Evolutionary conservation across 1,140 invertebrate species (phyloP).

Genomic region (Asobara japonica): DNA sequence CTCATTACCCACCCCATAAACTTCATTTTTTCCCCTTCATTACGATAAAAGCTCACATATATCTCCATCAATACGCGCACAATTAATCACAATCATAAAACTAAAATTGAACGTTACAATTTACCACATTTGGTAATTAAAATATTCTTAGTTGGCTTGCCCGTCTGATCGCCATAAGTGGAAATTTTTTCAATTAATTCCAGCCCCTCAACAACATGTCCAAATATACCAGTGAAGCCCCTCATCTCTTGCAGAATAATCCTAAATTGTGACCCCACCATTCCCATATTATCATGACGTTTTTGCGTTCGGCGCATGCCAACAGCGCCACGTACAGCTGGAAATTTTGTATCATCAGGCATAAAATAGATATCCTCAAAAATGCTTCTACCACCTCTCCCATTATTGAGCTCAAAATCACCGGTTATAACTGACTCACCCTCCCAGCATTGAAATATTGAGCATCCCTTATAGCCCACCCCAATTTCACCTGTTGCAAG

Average conservation of each 20-base stretch:
- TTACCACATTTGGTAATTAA: conserved; percentile 81
- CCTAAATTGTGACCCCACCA: conserved; percentile 86
- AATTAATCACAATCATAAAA: background rate
- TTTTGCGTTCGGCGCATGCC: conserved; percentile 86
- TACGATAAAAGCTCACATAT: conserved; percentile 13
- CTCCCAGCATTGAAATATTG: conserved; percentile 85
- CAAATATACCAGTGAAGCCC: conserved; percentile 85
- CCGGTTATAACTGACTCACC: conserved; percentile 83
- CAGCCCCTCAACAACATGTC: conserved; percentile 81
- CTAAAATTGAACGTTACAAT: conserved; percentile 63
- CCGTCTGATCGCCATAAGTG: conserved; percentile 78
- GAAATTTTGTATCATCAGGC: conserved; percentile 82
- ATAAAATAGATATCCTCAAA: conserved; percentile 82
- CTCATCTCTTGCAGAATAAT: conserved; percentile 83
- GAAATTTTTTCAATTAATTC: conserved; percentile 84
- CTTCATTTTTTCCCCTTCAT: background rate
- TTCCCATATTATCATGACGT: conserved; percentile 80
- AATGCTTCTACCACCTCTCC: conserved; percentile 80
- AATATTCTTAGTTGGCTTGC: conserved; percentile 80
- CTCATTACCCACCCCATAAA: background rate
- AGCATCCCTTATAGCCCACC: conserved; percentile 81
- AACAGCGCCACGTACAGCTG: conserved; percentile 79
- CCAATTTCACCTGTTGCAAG: conserved; percentile 83
- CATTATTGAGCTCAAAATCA: conserved; percentile 85
- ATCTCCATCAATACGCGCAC: conserved; percentile 3